Evolutionary conservation across 1,140 invertebrate genomes (phyloP).

Genomic region (Papilio xuthus): DNA sequence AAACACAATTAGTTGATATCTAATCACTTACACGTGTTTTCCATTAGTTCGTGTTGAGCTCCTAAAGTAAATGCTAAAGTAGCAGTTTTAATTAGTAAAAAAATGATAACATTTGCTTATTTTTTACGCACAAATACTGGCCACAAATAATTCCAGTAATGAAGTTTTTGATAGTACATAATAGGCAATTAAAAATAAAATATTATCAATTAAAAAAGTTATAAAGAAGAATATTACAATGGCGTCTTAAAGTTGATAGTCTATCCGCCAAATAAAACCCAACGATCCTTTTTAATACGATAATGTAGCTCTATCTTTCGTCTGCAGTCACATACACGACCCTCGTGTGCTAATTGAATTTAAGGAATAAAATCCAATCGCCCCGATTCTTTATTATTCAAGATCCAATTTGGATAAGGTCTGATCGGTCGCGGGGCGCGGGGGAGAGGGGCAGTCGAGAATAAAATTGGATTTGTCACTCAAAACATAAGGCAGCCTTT

Average conservation of each 20-base stretch:
- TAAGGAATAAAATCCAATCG: slow-evolving; percentile 83
- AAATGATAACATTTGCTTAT: neutral
- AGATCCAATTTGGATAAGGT: slow-evolving; percentile 83
- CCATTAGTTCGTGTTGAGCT: slow-evolving; percentile 20
- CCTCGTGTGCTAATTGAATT: slow-evolving; percentile 82
- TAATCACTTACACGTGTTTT: slow-evolving; percentile 32
- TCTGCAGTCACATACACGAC: slow-evolving; percentile 77
- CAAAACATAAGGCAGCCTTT: slow-evolving; percentile 80
- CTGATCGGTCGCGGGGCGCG: slow-evolving; percentile 76
- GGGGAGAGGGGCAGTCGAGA: slow-evolving; percentile 73
- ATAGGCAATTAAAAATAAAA: neutral
- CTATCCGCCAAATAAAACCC: slow-evolving; percentile 60
- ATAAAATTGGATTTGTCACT: slow-evolving; percentile 82
- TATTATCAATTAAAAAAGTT: neutral
- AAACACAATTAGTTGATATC: slow-evolving; percentile 32
- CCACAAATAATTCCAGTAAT: neutral
- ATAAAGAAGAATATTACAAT: neutral
- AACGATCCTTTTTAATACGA: slow-evolving; percentile 76
- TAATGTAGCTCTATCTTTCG: slow-evolving; percentile 78
- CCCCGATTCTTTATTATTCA: slow-evolving; percentile 83
- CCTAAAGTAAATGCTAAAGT: slow-evolving; percentile 1
- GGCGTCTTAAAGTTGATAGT: slow-evolving; percentile 25
- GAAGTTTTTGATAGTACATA: neutral
- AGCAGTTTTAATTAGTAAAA: slow-evolving; percentile 10
- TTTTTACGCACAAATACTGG: neutral